A percentile compares a stretch with the other conserved stretches of the same genome.
Evolutionary conservation across 2,888 invertebrate species (phyloP).

Genomic region (Eupeodes latifasciatus): DNA sequence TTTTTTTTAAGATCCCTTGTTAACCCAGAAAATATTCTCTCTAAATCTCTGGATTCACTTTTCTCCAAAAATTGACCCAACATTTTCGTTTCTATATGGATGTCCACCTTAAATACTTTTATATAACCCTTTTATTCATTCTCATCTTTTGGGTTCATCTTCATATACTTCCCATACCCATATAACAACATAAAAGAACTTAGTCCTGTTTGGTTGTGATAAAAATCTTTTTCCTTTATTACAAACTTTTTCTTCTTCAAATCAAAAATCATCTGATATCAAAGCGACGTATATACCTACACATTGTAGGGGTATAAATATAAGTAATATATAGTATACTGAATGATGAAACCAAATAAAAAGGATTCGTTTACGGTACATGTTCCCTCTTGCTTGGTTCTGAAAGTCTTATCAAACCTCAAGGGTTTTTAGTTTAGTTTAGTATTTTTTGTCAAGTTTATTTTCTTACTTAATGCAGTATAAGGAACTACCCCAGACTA

Average conservation of each 20-base stretch:
- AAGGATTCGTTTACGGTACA: conserved; percentile 53
- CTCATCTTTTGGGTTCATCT: neutral
- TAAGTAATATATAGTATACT: conserved; percentile 45
- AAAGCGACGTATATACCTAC: neutral
- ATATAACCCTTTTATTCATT: neutral
- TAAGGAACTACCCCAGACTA: neutral
- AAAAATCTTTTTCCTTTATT: conserved; percentile 49
- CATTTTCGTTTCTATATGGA: neutral
- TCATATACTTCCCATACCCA: neutral
- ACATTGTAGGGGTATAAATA: neutral
- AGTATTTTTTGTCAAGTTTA: conserved; percentile 14
- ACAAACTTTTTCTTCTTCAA: neutral
- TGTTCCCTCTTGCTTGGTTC: conserved; percentile 8
- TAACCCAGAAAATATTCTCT: too few relatives aligned
- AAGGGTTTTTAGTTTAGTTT: conserved; percentile 15
- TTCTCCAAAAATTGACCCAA: conserved; percentile 12
- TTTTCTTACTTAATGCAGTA: conserved; percentile 55
- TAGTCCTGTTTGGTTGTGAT: conserved; percentile 32
- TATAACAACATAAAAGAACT: conserved; percentile 22
- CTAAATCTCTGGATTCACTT: neutral
- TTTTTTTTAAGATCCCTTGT: too few relatives aligned
- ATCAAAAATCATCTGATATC: conserved; percentile 39
- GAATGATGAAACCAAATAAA: conserved; percentile 58
- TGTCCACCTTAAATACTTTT: neutral
- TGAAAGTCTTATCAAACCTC: conserved; percentile 10